phyloP scores from a whole-genome alignment of 2,113 vertebrate species.

The Heptranchias perlo region DNA sequence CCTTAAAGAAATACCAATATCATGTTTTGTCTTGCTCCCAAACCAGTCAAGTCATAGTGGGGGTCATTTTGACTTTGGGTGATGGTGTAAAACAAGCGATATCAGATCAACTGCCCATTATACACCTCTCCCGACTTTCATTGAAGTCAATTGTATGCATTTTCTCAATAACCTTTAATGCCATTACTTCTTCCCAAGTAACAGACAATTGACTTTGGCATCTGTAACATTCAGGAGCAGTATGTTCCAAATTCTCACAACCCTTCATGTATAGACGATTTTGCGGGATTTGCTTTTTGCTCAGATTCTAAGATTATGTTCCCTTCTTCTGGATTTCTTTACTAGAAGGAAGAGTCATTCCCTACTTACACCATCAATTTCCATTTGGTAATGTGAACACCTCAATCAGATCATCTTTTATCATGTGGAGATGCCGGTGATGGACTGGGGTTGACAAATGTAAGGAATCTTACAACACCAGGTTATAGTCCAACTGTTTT shows the following conservation, averaged over 20 bases:
- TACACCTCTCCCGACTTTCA: not conserved
- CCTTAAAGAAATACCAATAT: not conserved
- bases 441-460: too few species aligned
- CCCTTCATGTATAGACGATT: not conserved
- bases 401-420: not conserved
- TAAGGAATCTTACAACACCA: too few species aligned
- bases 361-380: not conserved
- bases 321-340: not conserved
- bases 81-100: not conserved
- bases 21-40: not conserved
- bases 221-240: not conserved
- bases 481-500: too few species aligned
- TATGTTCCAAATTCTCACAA: not conserved
- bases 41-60: not conserved
- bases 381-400: not conserved
- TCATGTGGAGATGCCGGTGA: too few species aligned
- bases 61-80: not conserved
- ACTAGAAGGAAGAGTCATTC: not conserved
- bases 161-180: not conserved
- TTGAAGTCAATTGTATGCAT: not conserved
- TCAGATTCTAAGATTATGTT: not conserved
- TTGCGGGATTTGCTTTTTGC: not conserved
- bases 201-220: not conserved
- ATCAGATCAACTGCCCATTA: not conserved
- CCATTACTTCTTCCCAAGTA: not conserved